phyloP scores from a whole-genome alignment of 2,888 invertebrate species.

The Chrysomela aeneicollis region DNA sequence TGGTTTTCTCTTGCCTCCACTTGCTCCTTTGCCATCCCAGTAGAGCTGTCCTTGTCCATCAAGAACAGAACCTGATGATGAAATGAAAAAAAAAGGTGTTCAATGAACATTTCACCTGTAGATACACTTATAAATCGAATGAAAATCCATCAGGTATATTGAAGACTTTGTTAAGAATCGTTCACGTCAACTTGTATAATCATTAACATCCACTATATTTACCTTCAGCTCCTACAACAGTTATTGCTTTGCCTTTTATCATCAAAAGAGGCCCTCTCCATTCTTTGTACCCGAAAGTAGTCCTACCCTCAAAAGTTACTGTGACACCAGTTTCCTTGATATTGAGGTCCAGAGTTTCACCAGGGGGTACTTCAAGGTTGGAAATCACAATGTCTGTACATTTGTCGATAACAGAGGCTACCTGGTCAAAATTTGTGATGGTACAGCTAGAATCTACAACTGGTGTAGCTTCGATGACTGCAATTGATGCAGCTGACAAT shows the following conservation, averaged over 20 bases:
- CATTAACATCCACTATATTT: no score
- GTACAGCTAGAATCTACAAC: slow-evolving; percentile 13
- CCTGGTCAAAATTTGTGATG: slow-evolving; percentile 16
- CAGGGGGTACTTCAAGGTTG: slow-evolving; percentile 21
- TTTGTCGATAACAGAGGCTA: slow-evolving; percentile 12
- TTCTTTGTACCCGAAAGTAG: slow-evolving; percentile 17
- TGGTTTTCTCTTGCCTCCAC: slow-evolving; percentile 36
- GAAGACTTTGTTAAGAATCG: no score
- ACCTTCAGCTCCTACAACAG: slow-evolving; percentile 18
- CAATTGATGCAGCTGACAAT: neutral
- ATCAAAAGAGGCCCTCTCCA: slow-evolving; percentile 24
- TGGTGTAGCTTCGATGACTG: neutral
- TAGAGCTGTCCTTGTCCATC: slow-evolving; percentile 42
- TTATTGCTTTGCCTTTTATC: slow-evolving; percentile 12
- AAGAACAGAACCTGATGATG: slow-evolving; percentile 26
- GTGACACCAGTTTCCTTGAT: slow-evolving; percentile 18
- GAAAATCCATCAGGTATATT: no score
- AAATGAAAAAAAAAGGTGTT: no score
- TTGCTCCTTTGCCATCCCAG: slow-evolving; percentile 42
- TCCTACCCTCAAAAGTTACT: slow-evolving; percentile 24
- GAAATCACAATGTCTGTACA: slow-evolving; percentile 21
- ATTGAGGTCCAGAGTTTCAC: slow-evolving; percentile 18
- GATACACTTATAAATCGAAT: no score
- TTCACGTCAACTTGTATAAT: no score
- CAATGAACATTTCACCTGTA: no score